Conservation (phyloP, 1,140 invertebrate species). For the Phymastichus coffea region DNA sequence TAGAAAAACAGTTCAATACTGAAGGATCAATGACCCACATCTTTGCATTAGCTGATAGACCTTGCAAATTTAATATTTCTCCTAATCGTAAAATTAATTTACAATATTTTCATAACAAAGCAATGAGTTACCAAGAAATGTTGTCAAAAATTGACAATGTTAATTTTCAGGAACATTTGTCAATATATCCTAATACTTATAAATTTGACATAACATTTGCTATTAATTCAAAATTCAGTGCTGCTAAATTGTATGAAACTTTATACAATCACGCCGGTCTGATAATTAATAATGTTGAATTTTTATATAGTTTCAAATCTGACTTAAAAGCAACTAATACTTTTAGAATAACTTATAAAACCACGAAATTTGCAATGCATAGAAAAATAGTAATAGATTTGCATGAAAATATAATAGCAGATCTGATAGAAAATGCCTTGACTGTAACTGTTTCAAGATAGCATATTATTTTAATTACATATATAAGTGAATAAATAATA, state of each 20-base stretch:
- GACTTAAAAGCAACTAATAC: conserved; percentile 41
- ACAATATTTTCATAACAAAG: conserved; percentile 5
- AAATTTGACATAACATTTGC: conserved; percentile 49
- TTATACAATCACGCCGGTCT: conserved; percentile 46
- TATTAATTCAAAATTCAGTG: conserved; percentile 33
- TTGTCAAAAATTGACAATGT: background rate
- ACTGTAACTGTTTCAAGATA: conserved; percentile 40
- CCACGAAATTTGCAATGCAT: conserved; percentile 44
- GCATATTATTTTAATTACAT: background rate
- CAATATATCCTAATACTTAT: conserved; percentile 39
- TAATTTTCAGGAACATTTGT: conserved; percentile 1
- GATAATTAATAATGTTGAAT: conserved; percentile 46
- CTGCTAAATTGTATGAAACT: conserved; percentile 38
- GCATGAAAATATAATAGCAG: conserved; percentile 48
- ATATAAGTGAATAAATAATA: background rate
- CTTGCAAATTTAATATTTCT: conserved; percentile 29
- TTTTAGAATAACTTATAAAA: conserved; percentile 52
- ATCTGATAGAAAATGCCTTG: conserved; percentile 44
- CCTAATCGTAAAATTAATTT: conserved; percentile 26
- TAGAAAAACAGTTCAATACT: conserved; percentile 60
- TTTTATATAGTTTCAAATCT: conserved; percentile 41
- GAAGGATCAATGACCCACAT: conserved; percentile 56
- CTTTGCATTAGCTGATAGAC: conserved; percentile 41
- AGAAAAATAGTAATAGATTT: conserved; percentile 47
- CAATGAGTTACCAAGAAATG: conserved; percentile 30